phyloP scores from a whole-genome alignment of 2,113 vertebrate genomes.

The Coptodon bakossiorum region DNA sequence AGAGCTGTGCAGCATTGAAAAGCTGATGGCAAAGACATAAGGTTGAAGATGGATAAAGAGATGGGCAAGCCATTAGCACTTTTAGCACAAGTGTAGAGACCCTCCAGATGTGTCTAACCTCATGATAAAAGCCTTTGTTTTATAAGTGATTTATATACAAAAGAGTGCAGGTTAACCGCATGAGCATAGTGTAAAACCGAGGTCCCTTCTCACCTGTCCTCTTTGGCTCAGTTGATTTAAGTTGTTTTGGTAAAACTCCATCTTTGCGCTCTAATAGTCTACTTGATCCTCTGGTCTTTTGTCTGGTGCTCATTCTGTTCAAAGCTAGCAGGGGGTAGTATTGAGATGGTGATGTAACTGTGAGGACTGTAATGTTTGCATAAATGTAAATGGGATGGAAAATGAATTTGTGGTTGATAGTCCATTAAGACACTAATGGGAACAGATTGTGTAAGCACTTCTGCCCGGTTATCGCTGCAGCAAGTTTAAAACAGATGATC shows the following conservation, averaged over 20 bases:
- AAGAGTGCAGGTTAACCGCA: neutral
- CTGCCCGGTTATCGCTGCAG: neutral
- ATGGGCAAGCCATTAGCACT: neutral
- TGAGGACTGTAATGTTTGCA: neutral
- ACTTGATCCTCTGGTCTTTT: neutral
- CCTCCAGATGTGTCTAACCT: neutral
- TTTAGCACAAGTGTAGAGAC: neutral
- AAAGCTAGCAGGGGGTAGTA: neutral
- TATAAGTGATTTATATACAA: neutral
- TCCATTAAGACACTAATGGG: neutral
- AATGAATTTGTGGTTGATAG: neutral
- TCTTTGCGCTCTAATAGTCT: neutral
- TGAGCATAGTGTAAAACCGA: neutral
- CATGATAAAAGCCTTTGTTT: neutral
- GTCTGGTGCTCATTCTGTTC: neutral
- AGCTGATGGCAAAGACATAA: neutral
- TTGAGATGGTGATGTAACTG: neutral
- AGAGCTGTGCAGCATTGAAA: neutral
- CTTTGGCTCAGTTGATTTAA: neutral
- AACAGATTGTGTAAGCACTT: neutral
- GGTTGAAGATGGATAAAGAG: neutral
- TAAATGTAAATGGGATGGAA: slow-evolving; percentile 1
- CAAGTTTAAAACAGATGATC: neutral
- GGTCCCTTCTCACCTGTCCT: neutral
- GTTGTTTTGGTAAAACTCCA: neutral